Evolutionary conservation across 2,113 vertebrate genomes (phyloP), one percentile per base, ranked within the genome.

Genomic region (Hyperopisus bebe): DNA sequence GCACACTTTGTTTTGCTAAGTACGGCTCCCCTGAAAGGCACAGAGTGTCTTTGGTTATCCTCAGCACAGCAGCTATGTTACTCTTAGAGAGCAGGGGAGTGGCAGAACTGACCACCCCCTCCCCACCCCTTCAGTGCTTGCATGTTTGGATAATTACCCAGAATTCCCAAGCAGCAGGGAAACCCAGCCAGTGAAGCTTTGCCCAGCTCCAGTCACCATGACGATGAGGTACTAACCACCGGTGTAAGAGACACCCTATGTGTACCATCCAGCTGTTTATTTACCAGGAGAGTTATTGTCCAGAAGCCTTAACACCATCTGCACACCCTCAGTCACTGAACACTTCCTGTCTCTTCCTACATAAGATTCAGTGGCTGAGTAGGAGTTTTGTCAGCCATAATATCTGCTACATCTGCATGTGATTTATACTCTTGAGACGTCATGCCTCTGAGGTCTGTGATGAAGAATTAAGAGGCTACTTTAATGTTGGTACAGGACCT

Each of bases 401-500:
- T 10, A 66, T 66, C 58, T 27, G 58, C n/a, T 27, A 66, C 58
- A 66, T 66, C 24, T 66, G 58, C 58, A 66, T 66, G n/a, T 66
- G n/a, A 66, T 66, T 66, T 66, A 66, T 66, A 66, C 58, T 66
- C 58, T 27, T 11, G 24, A 66, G 58, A 66, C 58, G 24, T 66
- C 58, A 66, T 66, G 9, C 58, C n/a, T 83, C 39, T 4, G 39
- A 83, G 80, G 39, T 44, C 42, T 21, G 47, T 0, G 11, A 27
- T 86, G 46, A n/a, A 27, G n/a, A 48, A n/a, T n/a, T 19, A 53
- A 39, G 27, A 39, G 27, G 5, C 5, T 31, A 9, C 15, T 31
- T 19, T 87, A 51, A 53, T 13, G 11, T 27, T 35, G 90, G 84
- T 92, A 88, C 86, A 94, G 92, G 91, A 95, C 93, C 90, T 86